Evolutionary conservation across 2,797 vertebrate species (phyloP), one percentile per base, ranked within the genome.

Genomic region (Chiroxiphia lanceolata): DNA sequence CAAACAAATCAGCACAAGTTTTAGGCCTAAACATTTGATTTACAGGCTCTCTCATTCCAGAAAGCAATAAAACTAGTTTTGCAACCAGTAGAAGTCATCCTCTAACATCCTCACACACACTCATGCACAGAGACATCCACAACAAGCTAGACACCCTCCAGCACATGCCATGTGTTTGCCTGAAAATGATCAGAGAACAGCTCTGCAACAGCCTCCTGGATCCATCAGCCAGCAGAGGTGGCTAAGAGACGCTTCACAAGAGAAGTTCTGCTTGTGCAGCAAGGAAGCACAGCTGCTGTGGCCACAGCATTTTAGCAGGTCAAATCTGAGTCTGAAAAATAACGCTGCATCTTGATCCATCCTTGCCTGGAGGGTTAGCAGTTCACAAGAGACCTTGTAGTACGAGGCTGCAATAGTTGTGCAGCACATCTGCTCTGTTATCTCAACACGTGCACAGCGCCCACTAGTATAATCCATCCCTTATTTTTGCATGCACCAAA

Each of bases 401-500:
- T 17, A 67, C 0, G 1, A 75, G 48, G 69, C 76, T 88, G 29
- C 82, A 72, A 23, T 2, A 83, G 26, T 6, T 3, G 0, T 25
- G 38, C 68, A 68, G 84, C 44, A 60, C 63, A 77, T 85, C 89
- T 76, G 87, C 79, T 82, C 36, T 13, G 9, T 71, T 94, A 86
- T 88, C 90, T 87, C 70, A 38, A 74, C 15, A 31, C 25, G 13
- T 51, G 89, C 90, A 95, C 88, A 92, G 87, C 85, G 83, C 87
- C 92, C 9, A 1, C 81, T 68, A 78, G 53, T 3, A 64, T 3
- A 1, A 95, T 90, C 85, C 87, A 79, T 42, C 69, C 70, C 83
- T 95, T 93, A 88, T 83, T 96, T 96, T 94, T 44, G 83, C 71
- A 40, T 45, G 70, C 54, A 94, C 88, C 88, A 93, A 94, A 94